Base-by-base conservation (phyloP, 2,888 invertebrate genomes). In the Alcis repandata region DNA sequence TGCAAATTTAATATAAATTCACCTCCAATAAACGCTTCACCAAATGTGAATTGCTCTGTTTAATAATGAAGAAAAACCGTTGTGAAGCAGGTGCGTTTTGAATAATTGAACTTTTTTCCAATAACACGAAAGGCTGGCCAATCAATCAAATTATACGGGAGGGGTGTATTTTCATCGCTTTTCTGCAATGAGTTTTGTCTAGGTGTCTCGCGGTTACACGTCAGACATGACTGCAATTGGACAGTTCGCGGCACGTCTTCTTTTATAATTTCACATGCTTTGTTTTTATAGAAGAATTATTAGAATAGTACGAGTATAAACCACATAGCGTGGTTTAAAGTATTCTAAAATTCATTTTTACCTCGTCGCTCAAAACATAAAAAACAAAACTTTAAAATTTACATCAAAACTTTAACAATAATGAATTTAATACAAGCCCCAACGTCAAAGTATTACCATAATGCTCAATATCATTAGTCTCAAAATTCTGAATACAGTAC, bases 401-500 rank as follows among this genome's bases (percentile, higher is more conserved):
- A 48, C 15, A 9, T n/a, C 2, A 0, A n/a, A 32, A 48, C 1
- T 32, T 32, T 15, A 32, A 32, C 19, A 13, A 54, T 36, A 36
- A 17, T 27, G 15, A 54, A 22, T 56, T 45, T 27, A 33, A 33
- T 36, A 51, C 32, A 52, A 32, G 45, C 59, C 20, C 41, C 7
- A 41, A 43, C 17, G 19, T 19, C 51, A 27, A 54, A 51, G n/a
- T 13, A 57, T 67, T 57, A 68, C 45, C 53, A 57, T 60, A 68
- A 64, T 62, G 59, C 68, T 66, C 71, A 57, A 57, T 53, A 52
- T 20, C 33, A 54, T 57, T 51, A 75, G 72, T 65, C 62, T 71
- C 69, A 68, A 76, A 78, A 77, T 77, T 79, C 73, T 73, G 76
- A 76, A 79, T 74, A 74, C 67, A 67, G 63, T 65, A 63, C 70